phyloP scores from a whole-genome alignment of 2,113 vertebrate genomes.

The Chiloscyllium plagiosum region DNA sequence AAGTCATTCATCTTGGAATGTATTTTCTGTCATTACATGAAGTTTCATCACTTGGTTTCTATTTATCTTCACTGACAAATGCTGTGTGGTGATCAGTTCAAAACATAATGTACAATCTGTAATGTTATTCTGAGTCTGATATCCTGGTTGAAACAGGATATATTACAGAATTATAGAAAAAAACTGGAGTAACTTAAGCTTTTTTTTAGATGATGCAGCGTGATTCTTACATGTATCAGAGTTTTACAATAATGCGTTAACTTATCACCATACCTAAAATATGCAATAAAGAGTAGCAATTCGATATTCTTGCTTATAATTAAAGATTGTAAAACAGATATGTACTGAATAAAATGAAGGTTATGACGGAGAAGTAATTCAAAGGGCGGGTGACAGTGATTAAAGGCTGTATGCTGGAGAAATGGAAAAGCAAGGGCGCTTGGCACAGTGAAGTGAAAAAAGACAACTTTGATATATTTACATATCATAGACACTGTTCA shows the following conservation, averaged over 20 bases:
- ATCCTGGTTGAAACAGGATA: not conserved
- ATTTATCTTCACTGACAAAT: slow-evolving; percentile 11
- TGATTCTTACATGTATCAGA: not conserved
- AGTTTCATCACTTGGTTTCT: not conserved
- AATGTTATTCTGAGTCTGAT: not conserved
- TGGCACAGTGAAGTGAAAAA: not conserved
- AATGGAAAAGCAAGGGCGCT: slow-evolving; percentile 28
- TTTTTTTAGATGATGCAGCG: not conserved
- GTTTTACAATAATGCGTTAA: not conserved
- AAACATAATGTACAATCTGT: slow-evolving; percentile 9
- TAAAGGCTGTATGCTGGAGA: not conserved
- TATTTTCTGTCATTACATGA: slow-evolving; percentile 6
- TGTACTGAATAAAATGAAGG: slow-evolving; percentile 27
- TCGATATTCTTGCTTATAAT: slow-evolving; percentile 34
- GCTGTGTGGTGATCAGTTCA: not conserved
- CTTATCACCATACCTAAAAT: not conserved
- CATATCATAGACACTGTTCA: slow-evolving; percentile 13
- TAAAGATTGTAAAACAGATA: slow-evolving; percentile 32
- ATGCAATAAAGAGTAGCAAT: slow-evolving; percentile 17
- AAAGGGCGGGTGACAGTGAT: slow-evolving; percentile 29
- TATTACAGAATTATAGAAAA: not conserved
- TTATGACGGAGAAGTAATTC: slow-evolving; percentile 7
- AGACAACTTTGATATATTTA: slow-evolving; percentile 32
- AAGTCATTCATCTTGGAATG: slow-evolving; percentile 10
- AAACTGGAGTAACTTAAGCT: not conserved